Conservation (phyloP, 2,797 vertebrate genomes). For the Pyrocephalus nanus region DNA sequence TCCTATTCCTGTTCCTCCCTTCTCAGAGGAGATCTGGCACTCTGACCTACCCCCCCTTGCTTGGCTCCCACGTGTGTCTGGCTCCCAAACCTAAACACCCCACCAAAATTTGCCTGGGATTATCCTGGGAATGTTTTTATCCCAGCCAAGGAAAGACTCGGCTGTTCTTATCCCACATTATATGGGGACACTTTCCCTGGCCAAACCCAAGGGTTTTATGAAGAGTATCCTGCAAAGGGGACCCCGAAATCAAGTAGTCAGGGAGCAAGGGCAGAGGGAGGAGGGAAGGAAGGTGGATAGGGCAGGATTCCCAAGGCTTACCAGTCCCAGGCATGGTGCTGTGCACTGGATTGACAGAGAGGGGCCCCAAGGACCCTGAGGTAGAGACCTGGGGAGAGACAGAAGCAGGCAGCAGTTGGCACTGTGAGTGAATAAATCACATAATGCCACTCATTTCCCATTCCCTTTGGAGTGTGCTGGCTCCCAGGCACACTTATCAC, state of each 20-base stretch:
- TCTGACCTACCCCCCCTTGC: neutral
- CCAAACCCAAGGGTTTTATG: neutral
- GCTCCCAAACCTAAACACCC: neutral
- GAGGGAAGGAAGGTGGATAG: neutral
- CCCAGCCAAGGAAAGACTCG: neutral
- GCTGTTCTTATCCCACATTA: neutral
- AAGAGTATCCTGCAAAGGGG: neutral
- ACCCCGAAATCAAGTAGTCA: neutral
- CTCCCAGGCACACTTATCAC: neutral
- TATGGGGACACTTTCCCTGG: neutral
- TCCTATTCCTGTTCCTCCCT: neutral
- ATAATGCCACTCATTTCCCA: neutral
- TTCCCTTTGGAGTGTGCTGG: neutral
- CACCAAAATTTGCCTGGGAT: neutral
- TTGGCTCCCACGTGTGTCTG: neutral
- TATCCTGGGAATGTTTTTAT: neutral
- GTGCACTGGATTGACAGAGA: constrained; percentile 81
- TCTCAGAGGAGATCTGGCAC: neutral
- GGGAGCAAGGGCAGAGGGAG: neutral
- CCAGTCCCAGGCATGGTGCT: constrained; percentile 84
- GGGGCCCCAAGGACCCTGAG: constrained; percentile 89
- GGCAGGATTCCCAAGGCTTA: constrained; percentile 47
- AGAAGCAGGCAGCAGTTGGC: neutral
- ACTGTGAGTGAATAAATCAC: neutral
- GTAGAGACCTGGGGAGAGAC: constrained; percentile 82